phyloP scores from a whole-genome alignment of 2,888 invertebrate species.

The Nasonovia ribisnigri region DNA sequence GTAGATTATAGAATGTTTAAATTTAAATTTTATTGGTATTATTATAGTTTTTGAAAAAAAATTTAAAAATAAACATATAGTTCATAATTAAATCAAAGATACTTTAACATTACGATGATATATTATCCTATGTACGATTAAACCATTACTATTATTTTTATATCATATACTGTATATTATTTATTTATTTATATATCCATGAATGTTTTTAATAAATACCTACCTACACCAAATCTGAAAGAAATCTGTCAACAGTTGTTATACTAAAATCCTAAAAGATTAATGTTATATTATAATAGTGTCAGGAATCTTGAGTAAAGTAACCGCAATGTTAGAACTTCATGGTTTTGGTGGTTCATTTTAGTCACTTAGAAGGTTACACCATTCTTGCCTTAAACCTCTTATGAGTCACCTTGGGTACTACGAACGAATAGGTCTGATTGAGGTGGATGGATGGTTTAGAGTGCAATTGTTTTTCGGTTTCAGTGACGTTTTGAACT shows the following conservation, averaged over 20 bases:
- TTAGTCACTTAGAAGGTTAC: not conserved
- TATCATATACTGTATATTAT: not conserved
- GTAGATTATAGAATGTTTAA: not conserved
- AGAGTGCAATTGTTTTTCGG: not conserved
- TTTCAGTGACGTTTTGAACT: not conserved
- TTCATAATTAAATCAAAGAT: not conserved
- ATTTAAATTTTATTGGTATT: slow-evolving; percentile 25
- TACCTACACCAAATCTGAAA: no score
- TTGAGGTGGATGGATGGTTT: not conserved
- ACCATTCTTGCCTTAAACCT: not conserved
- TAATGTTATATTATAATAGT: not conserved
- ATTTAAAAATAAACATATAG: not conserved
- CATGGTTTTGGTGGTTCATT: not conserved
- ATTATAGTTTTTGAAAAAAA: not conserved
- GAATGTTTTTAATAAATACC: no score
- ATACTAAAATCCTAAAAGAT: not conserved
- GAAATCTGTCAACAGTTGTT: not conserved
- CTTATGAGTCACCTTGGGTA: not conserved
- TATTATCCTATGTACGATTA: no score
- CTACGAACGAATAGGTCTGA: not conserved
- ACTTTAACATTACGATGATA: not conserved
- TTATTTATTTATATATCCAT: no score
- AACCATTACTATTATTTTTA: not conserved
- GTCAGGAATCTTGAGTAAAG: not conserved
- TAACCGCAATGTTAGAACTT: not conserved